Base-by-base conservation (phyloP, 2,888 invertebrate genomes). In the Oscheius onirici region DNA sequence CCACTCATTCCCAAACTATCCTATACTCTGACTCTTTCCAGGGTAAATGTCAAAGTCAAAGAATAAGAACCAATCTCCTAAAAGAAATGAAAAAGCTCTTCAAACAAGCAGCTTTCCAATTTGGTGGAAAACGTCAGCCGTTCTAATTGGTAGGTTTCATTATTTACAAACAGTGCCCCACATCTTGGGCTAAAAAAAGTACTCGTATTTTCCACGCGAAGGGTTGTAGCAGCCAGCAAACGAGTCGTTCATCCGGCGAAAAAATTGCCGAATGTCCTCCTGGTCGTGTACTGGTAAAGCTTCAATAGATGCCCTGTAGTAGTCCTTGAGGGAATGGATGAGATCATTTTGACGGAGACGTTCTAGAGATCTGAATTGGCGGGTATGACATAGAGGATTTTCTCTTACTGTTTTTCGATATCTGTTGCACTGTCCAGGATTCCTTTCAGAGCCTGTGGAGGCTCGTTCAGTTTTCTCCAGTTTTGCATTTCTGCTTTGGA, bases 181-280 rank as follows among this genome's bases (percentile, higher is more conserved):
- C 15, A 13, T 24, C 49, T n/a, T n/a, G n/a, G n/a, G n/a, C n/a
- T 40, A 65, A 51, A 15, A 17, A 20, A 51, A 40, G 20, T 34
- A 70, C 70, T 70, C 70, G 70, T 63, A 75, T 46, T 79, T 72
- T 46, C 72, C 73, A 11, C 79, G 72, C 13, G 75, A 66, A 6
- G 79, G 79, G 57, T 79, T 75, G 43, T 74, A 79, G 58, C 79
- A 79, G 10, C 74, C 66, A 3, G 79, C 79, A 22, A 77, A 79
- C n/a, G 77, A 75, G 60, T 75, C 73, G 63, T 77, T 77, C 75
- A 79, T 77, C 10, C 60, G 63, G 34, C 73, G 74, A 69, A 79
- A 76, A 70, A 69, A 78, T 24, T 69, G 54, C 24, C 74, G 79
- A 28, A 79, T 74, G 68, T 79, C 79, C 69, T 69, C 57, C 40